Percentiles rank a stretch among this genome's conserved stretches.
Conservation (phyloP, 1,140 invertebrate genomes). For the Drosophila teissieri region DNA sequence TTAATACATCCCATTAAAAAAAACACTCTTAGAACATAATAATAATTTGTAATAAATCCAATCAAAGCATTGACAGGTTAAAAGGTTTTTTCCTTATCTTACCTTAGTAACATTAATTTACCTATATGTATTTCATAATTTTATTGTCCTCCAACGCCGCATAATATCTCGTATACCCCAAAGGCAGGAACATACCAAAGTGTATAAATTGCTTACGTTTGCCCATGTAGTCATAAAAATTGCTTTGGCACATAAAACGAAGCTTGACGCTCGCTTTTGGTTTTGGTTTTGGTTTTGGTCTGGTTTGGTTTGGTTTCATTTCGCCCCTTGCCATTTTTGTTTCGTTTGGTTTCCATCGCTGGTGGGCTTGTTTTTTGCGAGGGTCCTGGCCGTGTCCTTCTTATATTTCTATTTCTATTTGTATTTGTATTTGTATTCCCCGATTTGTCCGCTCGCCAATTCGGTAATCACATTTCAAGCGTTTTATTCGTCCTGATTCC, state of each 20-base stretch:
- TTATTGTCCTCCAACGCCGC: not conserved
- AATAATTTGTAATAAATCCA: too few relatives aligned
- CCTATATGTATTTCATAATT: not conserved
- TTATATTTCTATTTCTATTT: conserved; percentile 50
- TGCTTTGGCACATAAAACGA: conserved; percentile 73
- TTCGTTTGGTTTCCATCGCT: conserved; percentile 20
- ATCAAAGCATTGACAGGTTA: too few relatives aligned
- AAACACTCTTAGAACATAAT: too few relatives aligned
- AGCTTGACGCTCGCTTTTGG: conserved; percentile 56
- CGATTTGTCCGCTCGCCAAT: conserved; percentile 54
- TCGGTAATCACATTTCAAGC: conserved; percentile 72
- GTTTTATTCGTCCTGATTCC: conserved; percentile 28
- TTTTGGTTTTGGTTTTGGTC: conserved; percentile 28
- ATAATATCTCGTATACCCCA: conserved; percentile 14
- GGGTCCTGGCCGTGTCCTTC: conserved; percentile 15
- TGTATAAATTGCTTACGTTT: conserved; percentile 67
- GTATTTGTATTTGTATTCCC: conserved; percentile 37
- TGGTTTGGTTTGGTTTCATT: conserved; percentile 20
- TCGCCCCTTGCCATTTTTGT: conserved; percentile 19
- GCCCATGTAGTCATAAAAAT: conserved; percentile 66
- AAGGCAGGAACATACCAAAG: conserved; percentile 19
- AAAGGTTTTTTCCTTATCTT: too few relatives aligned
- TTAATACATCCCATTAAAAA: too few relatives aligned
- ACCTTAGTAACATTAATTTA: too few relatives aligned
- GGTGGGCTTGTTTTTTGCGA: conserved; percentile 23